Evolutionary conservation across 2,888 invertebrate genomes (phyloP).

Genomic region (Stenodera caucasica): DNA sequence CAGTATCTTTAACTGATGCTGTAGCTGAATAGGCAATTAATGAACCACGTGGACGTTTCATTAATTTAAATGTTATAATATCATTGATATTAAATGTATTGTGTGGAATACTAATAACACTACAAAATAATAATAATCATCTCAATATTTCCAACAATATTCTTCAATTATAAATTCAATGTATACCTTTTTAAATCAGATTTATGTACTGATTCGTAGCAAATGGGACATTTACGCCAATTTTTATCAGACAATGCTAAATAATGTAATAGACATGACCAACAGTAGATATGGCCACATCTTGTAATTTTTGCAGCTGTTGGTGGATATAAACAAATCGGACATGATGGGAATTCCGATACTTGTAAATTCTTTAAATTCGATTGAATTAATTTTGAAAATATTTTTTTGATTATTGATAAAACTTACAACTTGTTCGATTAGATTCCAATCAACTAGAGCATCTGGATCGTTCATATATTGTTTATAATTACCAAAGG

Average conservation of each 20-base stretch:
- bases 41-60: constrained; percentile 65
- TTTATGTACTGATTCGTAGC: constrained; percentile 78
- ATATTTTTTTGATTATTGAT: neutral
- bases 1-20: constrained; percentile 44
- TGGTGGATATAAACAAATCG: constrained; percentile 88
- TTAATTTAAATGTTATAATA: constrained; percentile 76
- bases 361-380: constrained; percentile 64
- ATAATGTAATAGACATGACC: constrained; percentile 94
- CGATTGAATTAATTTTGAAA: neutral
- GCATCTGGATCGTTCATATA: constrained; percentile 84
- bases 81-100: constrained; percentile 64
- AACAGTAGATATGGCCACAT: constrained; percentile 96
- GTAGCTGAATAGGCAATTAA: constrained; percentile 61
- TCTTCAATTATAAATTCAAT: constrained; percentile 2
- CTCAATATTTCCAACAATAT: neutral
- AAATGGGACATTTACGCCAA: constrained; percentile 89
- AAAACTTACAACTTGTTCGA: constrained; percentile 87
- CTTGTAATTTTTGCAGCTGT: constrained; percentile 88
- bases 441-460: constrained; percentile 86
- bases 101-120: constrained; percentile 64
- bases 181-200: constrained; percentile 81
- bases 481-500: constrained; percentile 75
- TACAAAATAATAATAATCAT: constrained; percentile 46
- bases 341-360: constrained; percentile 74
- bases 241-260: constrained; percentile 81